Conservation (phyloP, 2,113 vertebrate species). For the Barbus barbus region DNA sequence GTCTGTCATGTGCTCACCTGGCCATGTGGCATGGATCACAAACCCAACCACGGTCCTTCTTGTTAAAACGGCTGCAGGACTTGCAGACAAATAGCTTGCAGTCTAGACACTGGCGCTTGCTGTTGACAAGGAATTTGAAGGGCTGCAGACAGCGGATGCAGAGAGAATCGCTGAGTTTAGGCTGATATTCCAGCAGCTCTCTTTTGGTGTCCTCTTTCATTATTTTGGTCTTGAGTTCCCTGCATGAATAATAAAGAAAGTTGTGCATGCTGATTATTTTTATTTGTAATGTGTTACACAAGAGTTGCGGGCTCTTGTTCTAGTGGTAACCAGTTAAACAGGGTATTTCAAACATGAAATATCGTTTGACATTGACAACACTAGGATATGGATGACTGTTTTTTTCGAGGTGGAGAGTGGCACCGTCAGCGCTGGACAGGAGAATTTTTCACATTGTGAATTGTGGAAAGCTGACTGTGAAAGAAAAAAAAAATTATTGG, state of each 20-base stretch:
- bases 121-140: slow-evolving; percentile 84
- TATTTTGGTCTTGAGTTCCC: slow-evolving; percentile 84
- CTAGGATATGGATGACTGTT: no score
- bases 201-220: slow-evolving; percentile 83
- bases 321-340: not conserved
- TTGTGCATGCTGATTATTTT: not conserved
- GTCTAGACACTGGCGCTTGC: slow-evolving; percentile 83
- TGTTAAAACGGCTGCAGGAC: slow-evolving; percentile 82
- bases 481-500: no score
- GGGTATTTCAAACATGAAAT: no score
- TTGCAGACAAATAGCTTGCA: slow-evolving; percentile 83
- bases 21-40: slow-evolving; percentile 85
- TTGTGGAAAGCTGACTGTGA: no score
- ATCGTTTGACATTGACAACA: no score
- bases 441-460: no score
- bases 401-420: no score
- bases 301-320: not conserved
- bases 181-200: slow-evolving; percentile 76
- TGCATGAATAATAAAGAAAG: slow-evolving; percentile 51
- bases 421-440: no score
- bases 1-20: slow-evolving; percentile 72
- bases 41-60: slow-evolving; percentile 84
- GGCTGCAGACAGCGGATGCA: slow-evolving; percentile 89
- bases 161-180: slow-evolving; percentile 78
- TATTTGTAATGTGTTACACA: not conserved